Evolutionary conservation across 2,888 invertebrate species (phyloP).

Genomic region (Pseudococcus longispinus): DNA sequence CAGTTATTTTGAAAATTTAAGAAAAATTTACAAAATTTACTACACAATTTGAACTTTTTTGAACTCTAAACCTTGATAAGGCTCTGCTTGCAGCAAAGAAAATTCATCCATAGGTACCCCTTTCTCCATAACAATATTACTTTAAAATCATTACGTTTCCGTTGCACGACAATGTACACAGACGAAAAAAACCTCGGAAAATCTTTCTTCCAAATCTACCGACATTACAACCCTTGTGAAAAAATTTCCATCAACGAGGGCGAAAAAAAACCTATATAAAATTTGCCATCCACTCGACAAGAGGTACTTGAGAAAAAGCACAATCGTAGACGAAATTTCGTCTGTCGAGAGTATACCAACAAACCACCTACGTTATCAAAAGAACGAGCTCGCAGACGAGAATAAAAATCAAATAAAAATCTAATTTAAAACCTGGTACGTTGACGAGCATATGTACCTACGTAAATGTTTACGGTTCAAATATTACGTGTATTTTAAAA

Average conservation of each 20-base stretch:
- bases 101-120: too few relatives aligned
- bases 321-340: not conserved
- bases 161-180: too few relatives aligned
- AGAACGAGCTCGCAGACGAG: not conserved
- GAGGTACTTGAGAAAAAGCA: not conserved
- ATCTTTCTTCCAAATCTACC: too few relatives aligned
- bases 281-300: not conserved
- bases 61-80: too few relatives aligned
- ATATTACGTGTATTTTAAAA: not conserved
- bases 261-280: not conserved
- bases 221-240: not conserved
- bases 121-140: too few relatives aligned
- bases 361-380: too few relatives aligned
- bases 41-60: too few relatives aligned
- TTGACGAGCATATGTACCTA: not conserved
- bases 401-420: slow-evolving; percentile 38
- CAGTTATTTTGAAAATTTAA: too few relatives aligned
- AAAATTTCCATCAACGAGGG: not conserved
- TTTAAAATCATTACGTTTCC: too few relatives aligned
- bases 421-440: not conserved
- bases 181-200: too few relatives aligned
- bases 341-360: not conserved
- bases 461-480: slow-evolving; percentile 38
- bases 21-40: too few relatives aligned
- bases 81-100: not conserved